A percentile compares a stretch with the other conserved stretches of the same genome.
Evolutionary conservation across 2,113 vertebrate genomes (phyloP).

Genomic region (Alligator mississippiensis): DNA sequence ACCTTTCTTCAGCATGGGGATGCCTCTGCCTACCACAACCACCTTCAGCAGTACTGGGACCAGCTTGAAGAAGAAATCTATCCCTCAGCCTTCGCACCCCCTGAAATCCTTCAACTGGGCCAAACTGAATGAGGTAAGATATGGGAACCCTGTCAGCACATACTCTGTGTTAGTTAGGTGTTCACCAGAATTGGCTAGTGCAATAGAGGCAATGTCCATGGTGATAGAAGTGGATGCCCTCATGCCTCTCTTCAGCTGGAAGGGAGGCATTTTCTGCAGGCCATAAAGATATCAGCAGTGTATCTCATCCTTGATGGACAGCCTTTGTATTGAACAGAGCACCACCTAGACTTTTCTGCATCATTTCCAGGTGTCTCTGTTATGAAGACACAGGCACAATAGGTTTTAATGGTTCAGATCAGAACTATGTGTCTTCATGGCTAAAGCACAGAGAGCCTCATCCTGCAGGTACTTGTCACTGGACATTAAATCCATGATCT

Average conservation of each 20-base stretch:
- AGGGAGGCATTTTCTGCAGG: neutral
- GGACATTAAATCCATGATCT: neutral
- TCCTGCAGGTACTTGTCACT: neutral
- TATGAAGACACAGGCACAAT: neutral
- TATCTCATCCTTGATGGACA: neutral
- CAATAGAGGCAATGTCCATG: neutral
- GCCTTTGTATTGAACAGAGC: neutral
- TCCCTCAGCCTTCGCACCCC: slow-evolving; percentile 94
- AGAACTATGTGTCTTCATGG: neutral
- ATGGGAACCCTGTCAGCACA: neutral
- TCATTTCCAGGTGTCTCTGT: neutral
- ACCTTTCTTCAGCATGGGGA: slow-evolving; percentile 83
- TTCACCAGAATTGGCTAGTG: neutral
- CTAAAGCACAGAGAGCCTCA: neutral
- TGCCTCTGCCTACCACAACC: slow-evolving; percentile 77
- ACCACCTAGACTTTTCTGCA: neutral
- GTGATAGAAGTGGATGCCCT: neutral
- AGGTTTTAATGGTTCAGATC: rapidly evolving
- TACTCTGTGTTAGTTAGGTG: neutral
- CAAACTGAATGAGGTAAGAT: slow-evolving; percentile 93
- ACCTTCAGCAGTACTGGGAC: slow-evolving; percentile 71
- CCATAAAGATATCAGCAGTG: neutral
- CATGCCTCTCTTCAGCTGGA: neutral
- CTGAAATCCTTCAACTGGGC: slow-evolving; percentile 99
- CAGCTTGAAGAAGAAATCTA: slow-evolving; percentile 87